Conservation (phyloP, 2,797 vertebrate genomes). For the Brotula barbata region DNA sequence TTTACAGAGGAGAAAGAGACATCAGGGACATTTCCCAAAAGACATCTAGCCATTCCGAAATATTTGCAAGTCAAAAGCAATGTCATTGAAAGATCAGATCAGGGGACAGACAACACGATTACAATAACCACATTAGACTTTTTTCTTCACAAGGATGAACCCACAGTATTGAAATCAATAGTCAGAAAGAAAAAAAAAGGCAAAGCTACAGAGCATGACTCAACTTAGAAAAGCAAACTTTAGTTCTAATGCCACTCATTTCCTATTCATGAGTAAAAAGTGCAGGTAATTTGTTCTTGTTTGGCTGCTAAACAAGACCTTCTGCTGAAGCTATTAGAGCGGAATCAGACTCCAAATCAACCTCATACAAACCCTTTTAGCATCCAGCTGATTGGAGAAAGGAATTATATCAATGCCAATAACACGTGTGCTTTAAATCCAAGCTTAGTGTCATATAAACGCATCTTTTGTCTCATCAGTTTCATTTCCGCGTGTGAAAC, state of each 20-base stretch:
- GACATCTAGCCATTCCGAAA: constrained; percentile 62
- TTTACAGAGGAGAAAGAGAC: constrained; percentile 53
- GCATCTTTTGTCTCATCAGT: constrained; percentile 13
- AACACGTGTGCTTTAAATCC: neutral
- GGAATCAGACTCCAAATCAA: constrained; percentile 35
- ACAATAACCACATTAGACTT: constrained; percentile 49
- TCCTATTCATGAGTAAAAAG: constrained; percentile 63
- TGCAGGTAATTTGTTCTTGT: constrained; percentile 58
- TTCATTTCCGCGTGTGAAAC: neutral
- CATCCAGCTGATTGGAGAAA: neutral
- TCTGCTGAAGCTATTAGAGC: constrained; percentile 37
- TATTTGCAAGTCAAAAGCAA: constrained; percentile 72
- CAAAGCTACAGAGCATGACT: constrained; percentile 32
- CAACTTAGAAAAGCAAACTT: constrained; percentile 45
- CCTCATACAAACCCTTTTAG: constrained; percentile 24
- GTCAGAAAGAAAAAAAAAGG: constrained; percentile 13
- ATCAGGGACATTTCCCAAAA: constrained; percentile 60
- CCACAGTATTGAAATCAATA: constrained; percentile 13
- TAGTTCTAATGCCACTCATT: constrained; percentile 56
- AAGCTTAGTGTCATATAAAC: constrained; percentile 2
- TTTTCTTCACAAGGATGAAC: constrained; percentile 16
- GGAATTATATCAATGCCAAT: neutral
- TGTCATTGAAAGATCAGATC: constrained; percentile 44
- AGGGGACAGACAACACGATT: constrained; percentile 60
- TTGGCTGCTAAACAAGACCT: constrained; percentile 54